Evolutionary conservation across 2,888 invertebrate genomes (phyloP).

Genomic region (Tenthredo notha): DNA sequence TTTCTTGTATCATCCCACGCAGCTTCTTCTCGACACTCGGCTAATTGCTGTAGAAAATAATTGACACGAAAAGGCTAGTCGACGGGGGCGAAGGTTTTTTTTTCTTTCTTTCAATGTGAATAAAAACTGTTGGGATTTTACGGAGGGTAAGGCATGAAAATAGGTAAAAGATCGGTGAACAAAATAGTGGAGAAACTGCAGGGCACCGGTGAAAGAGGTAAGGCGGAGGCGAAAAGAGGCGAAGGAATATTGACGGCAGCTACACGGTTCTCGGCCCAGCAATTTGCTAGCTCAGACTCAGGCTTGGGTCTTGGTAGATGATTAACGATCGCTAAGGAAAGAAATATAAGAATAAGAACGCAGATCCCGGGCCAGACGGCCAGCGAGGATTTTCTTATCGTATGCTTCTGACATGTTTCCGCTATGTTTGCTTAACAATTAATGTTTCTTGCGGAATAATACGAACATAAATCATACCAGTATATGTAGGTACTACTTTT

Average conservation of each 20-base stretch:
- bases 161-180: neutral
- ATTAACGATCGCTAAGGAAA: conserved; percentile 69
- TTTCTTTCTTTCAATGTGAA: neutral
- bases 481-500: conserved; percentile 28
- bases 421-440: conserved; percentile 73
- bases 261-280: conserved; percentile 61
- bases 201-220: neutral
- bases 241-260: conserved; percentile 37
- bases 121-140: neutral
- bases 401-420: conserved; percentile 74
- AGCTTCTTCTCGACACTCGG: conserved; percentile 23
- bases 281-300: conserved; percentile 66
- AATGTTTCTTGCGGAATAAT: conserved; percentile 71
- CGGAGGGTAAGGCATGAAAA: neutral
- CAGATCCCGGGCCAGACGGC: conserved; percentile 44
- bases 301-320: conserved; percentile 68
- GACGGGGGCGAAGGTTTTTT: neutral
- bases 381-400: conserved; percentile 66
- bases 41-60: conserved; percentile 42
- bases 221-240: neutral
- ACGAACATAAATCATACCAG: conserved; percentile 59
- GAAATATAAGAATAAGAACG: conserved; percentile 56
- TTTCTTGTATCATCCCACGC: conserved; percentile 35
- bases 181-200: conserved; percentile 5
- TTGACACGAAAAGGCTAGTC: conserved; percentile 5